Conservation (phyloP, 2,888 invertebrate genomes). For the Teinopalpus imperialis region DNA sequence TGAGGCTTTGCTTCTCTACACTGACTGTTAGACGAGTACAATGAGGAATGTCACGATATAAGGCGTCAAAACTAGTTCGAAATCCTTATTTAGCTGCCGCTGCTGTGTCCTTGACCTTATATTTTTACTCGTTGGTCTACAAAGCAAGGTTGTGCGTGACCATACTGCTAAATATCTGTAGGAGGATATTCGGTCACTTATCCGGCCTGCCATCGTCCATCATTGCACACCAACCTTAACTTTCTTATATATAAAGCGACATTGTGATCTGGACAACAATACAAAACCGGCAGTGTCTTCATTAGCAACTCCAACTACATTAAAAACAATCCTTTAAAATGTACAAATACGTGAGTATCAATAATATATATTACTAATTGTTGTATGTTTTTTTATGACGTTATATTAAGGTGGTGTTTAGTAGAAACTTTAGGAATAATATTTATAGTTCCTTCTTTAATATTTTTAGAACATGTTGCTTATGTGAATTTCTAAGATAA, state of each 20-base stretch:
- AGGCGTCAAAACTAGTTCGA: slow-evolving; percentile 14
- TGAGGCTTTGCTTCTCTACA: too few species aligned
- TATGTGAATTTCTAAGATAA: too few species aligned
- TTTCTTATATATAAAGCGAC: slow-evolving; percentile 41
- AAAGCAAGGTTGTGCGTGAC: slow-evolving; percentile 64
- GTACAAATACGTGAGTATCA: slow-evolving; percentile 75
- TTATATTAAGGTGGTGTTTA: too few species aligned
- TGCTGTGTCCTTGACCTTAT: slow-evolving; percentile 52
- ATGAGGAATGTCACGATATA: too few species aligned
- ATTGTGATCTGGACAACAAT: slow-evolving; percentile 35
- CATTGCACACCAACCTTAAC: slow-evolving; percentile 37
- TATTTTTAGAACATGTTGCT: too few species aligned
- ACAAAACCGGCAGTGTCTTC: slow-evolving; percentile 24
- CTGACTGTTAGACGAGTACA: too few species aligned
- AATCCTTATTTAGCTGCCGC: slow-evolving; percentile 15
- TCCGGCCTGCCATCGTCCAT: slow-evolving; percentile 48
- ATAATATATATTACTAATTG: too few species aligned
- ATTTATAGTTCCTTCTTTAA: too few species aligned
- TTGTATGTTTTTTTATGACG: too few species aligned
- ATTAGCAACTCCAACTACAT: slow-evolving; percentile 32
- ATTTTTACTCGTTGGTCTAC: slow-evolving; percentile 43
- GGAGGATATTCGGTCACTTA: slow-evolving; percentile 64
- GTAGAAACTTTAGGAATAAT: too few species aligned
- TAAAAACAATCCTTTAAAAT: slow-evolving; percentile 46
- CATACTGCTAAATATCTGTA: slow-evolving; percentile 46